A percentile compares a stretch with the other conserved stretches of the same genome.
Evolutionary conservation across 2,113 vertebrate species (phyloP).

Genomic region (Labeo rohita): DNA sequence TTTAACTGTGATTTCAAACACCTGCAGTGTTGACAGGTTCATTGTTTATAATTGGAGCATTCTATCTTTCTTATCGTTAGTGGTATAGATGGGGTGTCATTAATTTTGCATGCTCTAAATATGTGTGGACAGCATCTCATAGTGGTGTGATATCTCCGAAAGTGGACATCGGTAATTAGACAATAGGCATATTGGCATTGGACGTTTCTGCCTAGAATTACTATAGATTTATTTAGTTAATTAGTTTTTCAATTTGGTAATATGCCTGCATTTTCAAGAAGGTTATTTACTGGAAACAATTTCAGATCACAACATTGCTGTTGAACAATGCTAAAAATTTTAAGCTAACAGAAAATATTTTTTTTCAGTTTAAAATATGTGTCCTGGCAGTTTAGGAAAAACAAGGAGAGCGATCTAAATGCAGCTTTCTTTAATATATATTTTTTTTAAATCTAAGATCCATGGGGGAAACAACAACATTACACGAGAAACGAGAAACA

Average conservation of each 20-base stretch:
- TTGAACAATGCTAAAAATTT: not conserved
- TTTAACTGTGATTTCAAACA: not conserved
- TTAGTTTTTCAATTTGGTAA: not conserved
- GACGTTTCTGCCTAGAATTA: not conserved
- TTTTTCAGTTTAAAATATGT: not conserved
- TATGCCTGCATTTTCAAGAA: not conserved
- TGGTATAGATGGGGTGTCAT: not conserved
- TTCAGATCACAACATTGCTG: not conserved
- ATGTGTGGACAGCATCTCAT: not conserved
- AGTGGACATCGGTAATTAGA: not conserved
- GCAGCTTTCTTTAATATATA: not conserved
- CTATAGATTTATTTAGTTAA: not conserved
- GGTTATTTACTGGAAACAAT: not conserved
- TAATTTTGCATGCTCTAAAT: not conserved
- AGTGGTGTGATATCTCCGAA: not conserved
- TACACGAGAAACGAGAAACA: not conserved
- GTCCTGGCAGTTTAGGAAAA: not conserved
- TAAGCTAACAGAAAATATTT: not conserved
- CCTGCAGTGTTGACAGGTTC: not conserved
- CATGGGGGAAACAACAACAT: not conserved
- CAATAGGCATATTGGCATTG: not conserved
- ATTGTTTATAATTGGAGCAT: not conserved
- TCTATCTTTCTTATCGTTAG: not conserved
- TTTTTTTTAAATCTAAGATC: too few relatives aligned
- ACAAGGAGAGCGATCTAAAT: not conserved